Percentiles rank a stretch among this genome's conserved stretches.
Evolutionary conservation across 2,113 vertebrate species (phyloP).

Genomic region (Apaloderma vittatum): DNA sequence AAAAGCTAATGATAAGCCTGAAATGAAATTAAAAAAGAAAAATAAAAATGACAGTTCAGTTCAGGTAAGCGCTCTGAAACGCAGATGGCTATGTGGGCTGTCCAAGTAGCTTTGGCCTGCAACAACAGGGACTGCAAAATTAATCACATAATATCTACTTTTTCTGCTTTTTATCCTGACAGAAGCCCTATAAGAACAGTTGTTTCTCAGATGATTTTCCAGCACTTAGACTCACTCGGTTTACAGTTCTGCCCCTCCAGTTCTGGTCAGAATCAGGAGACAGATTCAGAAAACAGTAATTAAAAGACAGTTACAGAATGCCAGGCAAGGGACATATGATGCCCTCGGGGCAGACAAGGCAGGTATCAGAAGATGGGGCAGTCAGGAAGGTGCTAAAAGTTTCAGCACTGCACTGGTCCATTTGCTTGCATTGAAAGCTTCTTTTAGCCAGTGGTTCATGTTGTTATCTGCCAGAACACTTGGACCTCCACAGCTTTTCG

Average conservation of each 20-base stretch:
- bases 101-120: conserved; percentile 41
- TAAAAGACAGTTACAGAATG: not conserved
- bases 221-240: not conserved
- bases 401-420: not conserved
- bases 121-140: conserved; percentile 24
- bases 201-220: conserved; percentile 9
- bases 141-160: conserved; percentile 5
- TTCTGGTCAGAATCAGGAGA: not conserved
- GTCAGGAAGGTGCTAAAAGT: not conserved
- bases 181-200: not conserved
- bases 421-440: not conserved
- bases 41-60: conserved; percentile 9
- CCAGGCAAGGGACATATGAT: not conserved
- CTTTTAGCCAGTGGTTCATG: not conserved
- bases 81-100: conserved; percentile 61
- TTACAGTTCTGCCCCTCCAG: not conserved
- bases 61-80: conserved; percentile 53
- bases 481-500: not conserved
- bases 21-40: not conserved
- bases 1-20: conserved; percentile 51
- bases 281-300: not conserved
- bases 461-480: not conserved
- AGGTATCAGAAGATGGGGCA: not conserved
- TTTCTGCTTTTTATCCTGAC: conserved; percentile 24
- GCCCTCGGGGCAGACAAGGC: not conserved